Conservation (phyloP, 2,888 invertebrate species). For the Lepidocyrtinus sp. region DNA sequence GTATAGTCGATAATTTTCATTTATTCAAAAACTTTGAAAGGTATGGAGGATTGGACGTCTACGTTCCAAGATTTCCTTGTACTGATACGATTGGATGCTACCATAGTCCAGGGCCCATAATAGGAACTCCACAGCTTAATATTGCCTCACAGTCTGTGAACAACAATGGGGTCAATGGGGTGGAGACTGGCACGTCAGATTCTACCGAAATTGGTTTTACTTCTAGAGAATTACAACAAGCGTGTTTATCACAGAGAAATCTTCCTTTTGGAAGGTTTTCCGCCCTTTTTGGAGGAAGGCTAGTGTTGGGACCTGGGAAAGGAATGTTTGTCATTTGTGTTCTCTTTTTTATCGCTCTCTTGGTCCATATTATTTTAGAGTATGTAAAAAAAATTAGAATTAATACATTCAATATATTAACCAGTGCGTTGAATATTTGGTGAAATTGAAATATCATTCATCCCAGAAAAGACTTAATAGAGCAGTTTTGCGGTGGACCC, state of each 20-base stretch:
- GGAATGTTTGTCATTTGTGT: conserved; percentile 9
- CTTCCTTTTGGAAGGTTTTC: conserved; percentile 31
- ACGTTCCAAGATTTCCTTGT: conserved; percentile 4
- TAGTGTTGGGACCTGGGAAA: conserved; percentile 40
- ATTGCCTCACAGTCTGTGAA: neutral
- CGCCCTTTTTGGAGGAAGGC: conserved; percentile 38
- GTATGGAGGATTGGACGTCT: conserved; percentile 37
- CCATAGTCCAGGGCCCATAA: neutral
- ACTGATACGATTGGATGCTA: neutral
- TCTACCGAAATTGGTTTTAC: neutral
- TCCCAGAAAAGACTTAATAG: conserved; percentile 29
- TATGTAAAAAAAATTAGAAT: conserved; percentile 20
- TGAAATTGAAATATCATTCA: neutral
- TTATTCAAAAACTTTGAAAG: too few species aligned
- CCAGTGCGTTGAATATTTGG: neutral
- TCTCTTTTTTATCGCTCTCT: neutral
- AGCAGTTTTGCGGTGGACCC: conserved; percentile 13
- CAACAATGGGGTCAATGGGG: neutral
- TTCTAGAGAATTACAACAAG: conserved; percentile 23
- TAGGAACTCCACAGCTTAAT: too few species aligned
- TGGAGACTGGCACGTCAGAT: too few species aligned
- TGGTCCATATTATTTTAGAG: conserved; percentile 32
- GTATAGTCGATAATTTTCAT: too few species aligned
- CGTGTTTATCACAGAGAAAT: neutral
- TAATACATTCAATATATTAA: neutral